Evolutionary conservation across 2,113 vertebrate species (phyloP).

Genomic region (Thamnaconus septentrionalis): DNA sequence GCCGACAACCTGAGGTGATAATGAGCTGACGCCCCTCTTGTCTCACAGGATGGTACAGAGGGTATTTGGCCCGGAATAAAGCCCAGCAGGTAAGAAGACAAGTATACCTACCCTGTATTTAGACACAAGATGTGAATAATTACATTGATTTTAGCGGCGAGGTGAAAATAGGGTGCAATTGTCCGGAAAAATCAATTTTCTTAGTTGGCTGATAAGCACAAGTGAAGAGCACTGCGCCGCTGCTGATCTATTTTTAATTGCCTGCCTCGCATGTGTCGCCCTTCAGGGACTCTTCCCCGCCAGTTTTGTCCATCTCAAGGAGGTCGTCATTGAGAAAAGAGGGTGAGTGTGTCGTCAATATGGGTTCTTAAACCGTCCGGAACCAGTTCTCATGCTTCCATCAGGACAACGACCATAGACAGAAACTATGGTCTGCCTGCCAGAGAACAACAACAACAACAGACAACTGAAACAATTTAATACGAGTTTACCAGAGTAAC

Average conservation of each 20-base stretch:
- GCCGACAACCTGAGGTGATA: neutral
- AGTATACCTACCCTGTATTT: neutral
- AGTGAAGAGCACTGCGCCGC: too few species aligned
- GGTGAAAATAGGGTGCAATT: too few species aligned
- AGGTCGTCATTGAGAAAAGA: slow-evolving; percentile 82
- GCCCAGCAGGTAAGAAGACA: slow-evolving; percentile 79
- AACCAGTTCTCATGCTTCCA: too few species aligned
- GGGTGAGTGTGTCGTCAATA: slow-evolving; percentile 74
- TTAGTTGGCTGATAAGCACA: too few species aligned
- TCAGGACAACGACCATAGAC: too few species aligned
- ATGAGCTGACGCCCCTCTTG: slow-evolving; percentile 4
- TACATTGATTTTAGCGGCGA: neutral
- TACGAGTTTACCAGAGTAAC: too few species aligned
- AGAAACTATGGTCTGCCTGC: too few species aligned
- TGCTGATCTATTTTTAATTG: neutral
- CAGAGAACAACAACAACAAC: too few species aligned
- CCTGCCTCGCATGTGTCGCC: neutral
- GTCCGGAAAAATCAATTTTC: too few species aligned
- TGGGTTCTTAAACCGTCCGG: too few species aligned
- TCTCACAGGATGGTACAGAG: slow-evolving; percentile 88
- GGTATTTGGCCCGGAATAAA: slow-evolving; percentile 85
- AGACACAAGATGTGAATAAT: too few species aligned
- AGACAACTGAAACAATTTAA: too few species aligned
- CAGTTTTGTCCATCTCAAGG: slow-evolving; percentile 88
- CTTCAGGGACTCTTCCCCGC: slow-evolving; percentile 91